Conservation (phyloP, 2,888 invertebrate genomes). For the Platycnemis pennipes region DNA sequence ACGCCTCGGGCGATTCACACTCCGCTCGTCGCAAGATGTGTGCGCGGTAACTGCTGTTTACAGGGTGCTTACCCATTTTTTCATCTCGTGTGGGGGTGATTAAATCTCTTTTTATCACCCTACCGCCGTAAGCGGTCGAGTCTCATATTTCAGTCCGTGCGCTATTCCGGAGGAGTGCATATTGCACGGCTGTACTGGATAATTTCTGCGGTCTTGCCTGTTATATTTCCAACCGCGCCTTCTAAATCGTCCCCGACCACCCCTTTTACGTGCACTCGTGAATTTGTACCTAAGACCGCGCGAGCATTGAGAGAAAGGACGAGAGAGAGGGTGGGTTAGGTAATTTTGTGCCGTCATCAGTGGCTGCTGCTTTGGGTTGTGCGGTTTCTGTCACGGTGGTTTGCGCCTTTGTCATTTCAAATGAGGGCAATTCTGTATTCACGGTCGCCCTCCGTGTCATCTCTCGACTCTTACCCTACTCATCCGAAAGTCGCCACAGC, state of each 20-base stretch:
- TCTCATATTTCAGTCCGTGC: not conserved
- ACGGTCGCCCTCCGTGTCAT: not conserved
- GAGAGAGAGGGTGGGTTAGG: not conserved
- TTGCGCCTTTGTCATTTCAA: conserved; percentile 30
- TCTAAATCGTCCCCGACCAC: not conserved
- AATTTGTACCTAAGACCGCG: not conserved
- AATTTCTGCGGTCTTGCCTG: not conserved
- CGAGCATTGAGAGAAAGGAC: not conserved
- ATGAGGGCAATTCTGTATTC: not conserved
- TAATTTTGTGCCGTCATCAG: not conserved
- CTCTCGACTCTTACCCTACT: not conserved
- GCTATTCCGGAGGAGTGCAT: not conserved
- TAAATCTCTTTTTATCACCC: not conserved
- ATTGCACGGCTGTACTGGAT: not conserved
- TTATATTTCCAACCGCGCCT: not conserved
- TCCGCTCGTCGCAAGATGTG: not conserved
- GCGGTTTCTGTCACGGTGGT: not conserved
- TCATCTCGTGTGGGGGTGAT: not conserved
- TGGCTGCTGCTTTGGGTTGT: not conserved
- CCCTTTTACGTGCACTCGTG: not conserved
- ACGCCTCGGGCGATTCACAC: not conserved
- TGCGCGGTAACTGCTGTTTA: not conserved
- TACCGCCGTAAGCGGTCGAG: not conserved
- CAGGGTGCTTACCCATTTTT: not conserved
- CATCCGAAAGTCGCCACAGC: not conserved